Conservation (phyloP, 2,888 invertebrate species). For the Spodoptera picta region DNA sequence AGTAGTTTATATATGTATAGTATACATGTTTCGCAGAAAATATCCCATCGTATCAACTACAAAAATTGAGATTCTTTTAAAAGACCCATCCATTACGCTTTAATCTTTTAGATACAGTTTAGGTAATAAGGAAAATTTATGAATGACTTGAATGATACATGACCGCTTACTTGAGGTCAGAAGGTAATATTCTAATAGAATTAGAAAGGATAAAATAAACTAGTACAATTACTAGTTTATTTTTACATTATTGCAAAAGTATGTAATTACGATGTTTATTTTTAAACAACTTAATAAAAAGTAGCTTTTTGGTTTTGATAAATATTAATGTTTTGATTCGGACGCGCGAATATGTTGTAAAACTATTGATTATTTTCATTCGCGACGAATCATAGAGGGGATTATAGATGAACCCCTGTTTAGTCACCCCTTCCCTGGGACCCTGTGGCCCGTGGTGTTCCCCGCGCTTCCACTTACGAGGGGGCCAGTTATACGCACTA, state of each 20-base stretch:
- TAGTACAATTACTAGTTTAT: too few species aligned
- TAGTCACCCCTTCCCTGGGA: conserved; percentile 39
- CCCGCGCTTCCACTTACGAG: conserved; percentile 16
- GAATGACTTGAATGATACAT: neutral
- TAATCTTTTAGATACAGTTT: too few species aligned
- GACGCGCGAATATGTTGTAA: conserved; percentile 29
- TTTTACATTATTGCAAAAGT: too few species aligned
- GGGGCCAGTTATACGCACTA: conserved; percentile 36
- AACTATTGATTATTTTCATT: conserved; percentile 52
- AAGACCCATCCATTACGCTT: too few species aligned
- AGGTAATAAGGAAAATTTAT: neutral
- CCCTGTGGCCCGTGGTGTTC: conserved; percentile 32
- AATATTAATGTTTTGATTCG: conserved; percentile 13
- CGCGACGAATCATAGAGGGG: conserved; percentile 44
- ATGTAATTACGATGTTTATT: too few species aligned
- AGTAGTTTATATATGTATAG: too few species aligned
- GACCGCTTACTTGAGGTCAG: neutral
- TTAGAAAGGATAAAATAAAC: neutral
- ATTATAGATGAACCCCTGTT: conserved; percentile 44
- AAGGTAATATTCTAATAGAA: neutral
- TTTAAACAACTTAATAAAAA: too few species aligned
- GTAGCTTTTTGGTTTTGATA: neutral
- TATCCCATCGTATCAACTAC: too few species aligned
- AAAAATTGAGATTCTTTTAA: too few species aligned
- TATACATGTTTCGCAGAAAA: too few species aligned